These are phyloP conservation scores for Potamilus streckersoni DNA, from an alignment of 1,140 invertebrate species.

Conservation along the genomic window DNA sequence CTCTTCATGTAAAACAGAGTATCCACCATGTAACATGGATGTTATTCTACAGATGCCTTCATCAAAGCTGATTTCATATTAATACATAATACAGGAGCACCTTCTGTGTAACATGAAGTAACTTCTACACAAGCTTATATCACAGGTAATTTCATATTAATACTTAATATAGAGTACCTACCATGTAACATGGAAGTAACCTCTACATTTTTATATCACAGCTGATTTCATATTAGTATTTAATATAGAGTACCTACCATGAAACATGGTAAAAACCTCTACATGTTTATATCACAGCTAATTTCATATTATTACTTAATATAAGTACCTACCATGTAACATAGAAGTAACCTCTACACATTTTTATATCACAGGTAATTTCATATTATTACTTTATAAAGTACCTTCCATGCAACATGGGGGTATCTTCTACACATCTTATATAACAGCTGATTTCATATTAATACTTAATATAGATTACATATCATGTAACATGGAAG, in stretches of 20 bases:
- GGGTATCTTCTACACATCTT: constrained; percentile 96
- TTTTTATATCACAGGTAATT: constrained; percentile 95
- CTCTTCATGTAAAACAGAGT: constrained; percentile 75
- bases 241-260: constrained; percentile 74
- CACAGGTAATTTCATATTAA: too few species aligned
- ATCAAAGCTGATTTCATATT: constrained; percentile 80
- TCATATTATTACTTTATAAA: neutral
- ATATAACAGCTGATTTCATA: constrained; percentile 90
- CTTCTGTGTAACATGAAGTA: constrained; percentile 97
- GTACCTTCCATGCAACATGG: constrained; percentile 91
- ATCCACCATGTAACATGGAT: constrained; percentile 96
- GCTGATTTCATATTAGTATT: constrained; percentile 72
- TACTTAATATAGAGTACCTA: constrained; percentile 61
- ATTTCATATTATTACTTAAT: too few species aligned
- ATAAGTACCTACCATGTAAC: constrained; percentile 84
- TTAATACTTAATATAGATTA: neutral
- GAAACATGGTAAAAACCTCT: constrained; percentile 98
- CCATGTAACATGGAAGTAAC: constrained; percentile 98
- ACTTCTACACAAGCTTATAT: constrained; percentile 75
- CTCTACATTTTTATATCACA: constrained; percentile 98
- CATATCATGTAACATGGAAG: constrained; percentile 96
- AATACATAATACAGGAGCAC: neutral
- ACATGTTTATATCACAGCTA: constrained; percentile 61
- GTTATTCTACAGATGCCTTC: constrained; percentile 86
- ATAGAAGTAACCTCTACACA: constrained; percentile 96